Percentiles rank a stretch among this genome's conserved stretches.
Evolutionary conservation across 2,888 invertebrate species (phyloP).

Genomic region (Dinocampus coccinellae): DNA sequence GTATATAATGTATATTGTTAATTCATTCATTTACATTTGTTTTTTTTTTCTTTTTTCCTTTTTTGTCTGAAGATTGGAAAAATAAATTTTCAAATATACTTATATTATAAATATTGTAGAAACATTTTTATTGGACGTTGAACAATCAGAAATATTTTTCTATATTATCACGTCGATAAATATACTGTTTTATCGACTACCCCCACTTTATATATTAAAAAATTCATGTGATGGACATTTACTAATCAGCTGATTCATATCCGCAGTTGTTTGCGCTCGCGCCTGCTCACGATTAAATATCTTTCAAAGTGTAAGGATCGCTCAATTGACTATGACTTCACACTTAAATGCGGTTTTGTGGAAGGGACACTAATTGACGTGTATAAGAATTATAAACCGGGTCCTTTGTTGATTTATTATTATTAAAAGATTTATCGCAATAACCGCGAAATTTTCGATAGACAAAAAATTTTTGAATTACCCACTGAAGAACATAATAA

Average conservation of each 20-base stretch:
- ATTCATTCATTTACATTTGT: constrained; percentile 6
- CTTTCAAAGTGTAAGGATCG: background rate
- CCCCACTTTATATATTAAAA: background rate
- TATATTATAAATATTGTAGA: background rate
- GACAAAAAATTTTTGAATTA: no score
- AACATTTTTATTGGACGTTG: background rate
- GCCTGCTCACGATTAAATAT: no score
- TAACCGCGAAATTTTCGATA: background rate
- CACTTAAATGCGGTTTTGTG: background rate
- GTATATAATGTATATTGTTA: constrained; percentile 31
- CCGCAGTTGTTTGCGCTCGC: background rate
- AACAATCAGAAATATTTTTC: background rate
- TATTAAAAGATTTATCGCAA: background rate
- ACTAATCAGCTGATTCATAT: constrained; percentile 24
- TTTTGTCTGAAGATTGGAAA: background rate
- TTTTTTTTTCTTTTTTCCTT: no score
- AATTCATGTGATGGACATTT: background rate
- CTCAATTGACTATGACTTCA: background rate
- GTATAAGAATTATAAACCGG: background rate
- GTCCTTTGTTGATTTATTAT: background rate
- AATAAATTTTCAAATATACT: background rate
- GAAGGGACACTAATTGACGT: background rate
- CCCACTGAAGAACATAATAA: no score
- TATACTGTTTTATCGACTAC: background rate
- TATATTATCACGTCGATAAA: background rate